These are phyloP conservation scores for Alfaro cultratus DNA, from an alignment of 2,797 vertebrate species.

Conservation along the genomic window DNA sequence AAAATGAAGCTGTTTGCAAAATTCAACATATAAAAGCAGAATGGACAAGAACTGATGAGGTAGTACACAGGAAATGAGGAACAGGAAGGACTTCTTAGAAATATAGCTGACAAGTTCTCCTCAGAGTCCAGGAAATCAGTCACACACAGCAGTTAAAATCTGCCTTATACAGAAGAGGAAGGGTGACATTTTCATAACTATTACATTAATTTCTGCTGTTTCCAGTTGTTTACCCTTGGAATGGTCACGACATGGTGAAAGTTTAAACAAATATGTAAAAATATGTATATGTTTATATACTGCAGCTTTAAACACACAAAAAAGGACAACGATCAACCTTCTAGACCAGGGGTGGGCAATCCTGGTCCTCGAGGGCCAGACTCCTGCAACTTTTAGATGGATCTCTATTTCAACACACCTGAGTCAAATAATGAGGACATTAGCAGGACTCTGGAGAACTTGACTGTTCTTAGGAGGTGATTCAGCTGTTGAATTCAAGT, in stretches of 20 bases:
- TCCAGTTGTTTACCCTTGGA: not conserved
- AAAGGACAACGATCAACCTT: not conserved
- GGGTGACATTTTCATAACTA: not conserved
- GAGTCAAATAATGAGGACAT: too few species aligned
- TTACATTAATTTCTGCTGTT: not conserved
- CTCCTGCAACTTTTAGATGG: too few species aligned
- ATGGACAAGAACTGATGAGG: not conserved
- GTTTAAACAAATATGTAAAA: too few species aligned
- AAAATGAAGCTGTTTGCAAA: not conserved
- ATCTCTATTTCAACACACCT: too few species aligned
- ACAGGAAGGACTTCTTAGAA: conserved; percentile 52
- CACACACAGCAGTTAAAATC: not conserved
- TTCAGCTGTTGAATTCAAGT: too few species aligned
- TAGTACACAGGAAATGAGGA: conserved; percentile 38
- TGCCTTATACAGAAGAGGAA: not conserved
- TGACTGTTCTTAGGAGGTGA: too few species aligned
- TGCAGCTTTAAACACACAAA: not conserved
- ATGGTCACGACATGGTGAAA: not conserved
- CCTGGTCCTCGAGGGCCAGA: too few species aligned
- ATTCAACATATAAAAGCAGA: not conserved
- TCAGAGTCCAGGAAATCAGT: conserved; percentile 45
- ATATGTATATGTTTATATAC: too few species aligned
- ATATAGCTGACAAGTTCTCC: conserved; percentile 8
- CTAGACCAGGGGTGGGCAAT: not conserved
- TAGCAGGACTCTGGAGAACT: too few species aligned